Conservation (phyloP, 2,797 vertebrate species). For the Microchirus variegatus region DNA sequence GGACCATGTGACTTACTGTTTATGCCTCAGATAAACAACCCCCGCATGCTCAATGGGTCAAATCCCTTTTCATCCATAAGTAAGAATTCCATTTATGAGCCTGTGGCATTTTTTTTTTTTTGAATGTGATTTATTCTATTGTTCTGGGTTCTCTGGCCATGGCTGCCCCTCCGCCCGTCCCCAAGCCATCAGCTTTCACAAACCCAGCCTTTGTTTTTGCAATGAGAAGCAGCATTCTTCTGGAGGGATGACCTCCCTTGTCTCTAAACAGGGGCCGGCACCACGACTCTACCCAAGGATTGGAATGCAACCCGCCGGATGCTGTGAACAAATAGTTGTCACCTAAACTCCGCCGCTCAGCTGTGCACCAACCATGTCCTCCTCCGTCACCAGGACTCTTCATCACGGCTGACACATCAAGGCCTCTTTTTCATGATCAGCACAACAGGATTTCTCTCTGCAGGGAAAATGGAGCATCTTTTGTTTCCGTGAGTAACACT, state of each 20-base stretch:
- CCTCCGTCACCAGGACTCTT: slow-evolving; percentile 10
- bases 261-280: slow-evolving; percentile 73
- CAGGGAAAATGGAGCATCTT: slow-evolving; percentile 20
- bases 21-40: slow-evolving; percentile 48
- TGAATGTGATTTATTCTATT: slow-evolving; percentile 76
- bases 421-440: slow-evolving; percentile 17
- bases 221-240: slow-evolving; percentile 83
- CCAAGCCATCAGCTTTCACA: slow-evolving; percentile 73
- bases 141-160: slow-evolving; percentile 57
- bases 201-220: slow-evolving; percentile 80
- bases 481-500: slow-evolving; percentile 55
- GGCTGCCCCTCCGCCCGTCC: slow-evolving; percentile 58
- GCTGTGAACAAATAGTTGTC: slow-evolving; percentile 42
- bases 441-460: slow-evolving; percentile 25
- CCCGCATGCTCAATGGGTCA: slow-evolving; percentile 29
- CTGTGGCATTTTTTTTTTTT: slow-evolving; percentile 72
- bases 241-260: slow-evolving; percentile 78
- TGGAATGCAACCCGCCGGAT: slow-evolving; percentile 58
- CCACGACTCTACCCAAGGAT: slow-evolving; percentile 52
- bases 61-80: slow-evolving; percentile 41
- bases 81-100: slow-evolving; percentile 51
- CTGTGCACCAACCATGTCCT: slow-evolving; percentile 23
- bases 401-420: slow-evolving; percentile 36
- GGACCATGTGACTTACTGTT: slow-evolving; percentile 59
- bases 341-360: slow-evolving; percentile 36